Conservation (phyloP, 2,888 invertebrate genomes). For the Cyclophora albipunctata region DNA sequence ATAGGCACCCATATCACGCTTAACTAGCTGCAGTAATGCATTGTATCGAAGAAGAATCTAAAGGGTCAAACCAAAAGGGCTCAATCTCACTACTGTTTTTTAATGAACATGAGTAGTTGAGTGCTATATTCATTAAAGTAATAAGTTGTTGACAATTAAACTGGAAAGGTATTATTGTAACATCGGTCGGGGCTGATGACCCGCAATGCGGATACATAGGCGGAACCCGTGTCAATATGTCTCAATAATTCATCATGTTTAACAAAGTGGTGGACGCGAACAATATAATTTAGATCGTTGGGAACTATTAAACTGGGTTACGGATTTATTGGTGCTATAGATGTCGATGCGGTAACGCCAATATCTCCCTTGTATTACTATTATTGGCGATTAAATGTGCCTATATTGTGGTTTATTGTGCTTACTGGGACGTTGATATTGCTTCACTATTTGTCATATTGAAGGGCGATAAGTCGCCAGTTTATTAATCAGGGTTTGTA, state of each 20-base stretch:
- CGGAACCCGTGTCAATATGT: conserved; percentile 36
- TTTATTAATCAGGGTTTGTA: too few relatives aligned
- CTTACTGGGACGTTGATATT: conserved; percentile 5
- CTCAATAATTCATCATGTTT: conserved; percentile 46
- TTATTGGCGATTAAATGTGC: neutral
- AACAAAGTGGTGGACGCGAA: conserved; percentile 31
- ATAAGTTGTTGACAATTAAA: too few relatives aligned
- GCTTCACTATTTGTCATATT: too few relatives aligned
- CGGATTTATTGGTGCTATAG: conserved; percentile 16
- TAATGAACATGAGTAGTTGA: too few relatives aligned
- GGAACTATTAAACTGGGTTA: conserved; percentile 12
- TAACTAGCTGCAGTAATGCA: too few relatives aligned
- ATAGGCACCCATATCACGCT: too few relatives aligned
- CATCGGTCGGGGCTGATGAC: conserved; percentile 6
- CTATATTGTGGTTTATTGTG: neutral
- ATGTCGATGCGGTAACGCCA: conserved; percentile 7
- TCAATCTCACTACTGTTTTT: too few relatives aligned
- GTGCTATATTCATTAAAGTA: too few relatives aligned
- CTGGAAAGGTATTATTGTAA: too few relatives aligned
- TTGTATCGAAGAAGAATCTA: too few relatives aligned
- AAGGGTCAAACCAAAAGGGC: too few relatives aligned
- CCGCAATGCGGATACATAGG: conserved; percentile 33
- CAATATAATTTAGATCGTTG: conserved; percentile 34
- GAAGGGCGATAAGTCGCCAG: too few relatives aligned
- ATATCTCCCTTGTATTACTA: conserved; percentile 6